Base-by-base conservation (phyloP, 2,888 invertebrate species). In the Thereva nobilitata region DNA sequence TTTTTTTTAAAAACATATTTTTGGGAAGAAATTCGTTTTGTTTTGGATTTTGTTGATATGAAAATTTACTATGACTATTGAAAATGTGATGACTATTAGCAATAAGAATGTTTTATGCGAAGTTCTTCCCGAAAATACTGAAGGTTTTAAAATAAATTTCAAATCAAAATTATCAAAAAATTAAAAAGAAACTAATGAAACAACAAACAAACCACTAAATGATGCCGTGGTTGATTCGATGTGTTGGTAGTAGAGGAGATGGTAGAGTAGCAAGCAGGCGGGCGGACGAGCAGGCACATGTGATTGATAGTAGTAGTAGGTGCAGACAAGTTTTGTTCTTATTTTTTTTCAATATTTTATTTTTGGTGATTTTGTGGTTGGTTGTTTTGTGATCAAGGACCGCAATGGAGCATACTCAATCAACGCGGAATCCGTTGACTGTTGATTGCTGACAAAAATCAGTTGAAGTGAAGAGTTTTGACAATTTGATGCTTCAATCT, bases 191-290 rank as follows among this genome's bases (percentile, higher is more conserved):
- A 70, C 71, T 70, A 70, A 72, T 71, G 71, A 72, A 72, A 70
- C 70, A 72, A 72, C 69, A 71, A 72, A 72, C 72, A 72, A 72
- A 72, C 72, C 72, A 72, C 72, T 72, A 71, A 71, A 71, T 72
- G 72, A 72, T 72, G 71, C 70, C 69, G 71, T 71, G 72, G 71
- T 72, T 71, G 72, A 71, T 68, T 70, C 70, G 72, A 68, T 72
- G 71, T 71, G 71, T 70, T 71, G 67, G 67, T 69, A 10, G 52
- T 53, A 65, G 66, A 49, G 53, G 54, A 47, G 57, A 68, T 64
- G 55, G 44, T 42, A 64, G 52, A 68, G 50, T 64, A 65, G 68
- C 53, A 65, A 59, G 53, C 53, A 50, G 65, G 49, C 66, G 61
- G 52, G 45, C 49, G 50, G 65, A 50, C 64, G 65, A 50, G 35